Conservation (phyloP, 2,888 invertebrate species). For the Myopa tessellatipennis region DNA sequence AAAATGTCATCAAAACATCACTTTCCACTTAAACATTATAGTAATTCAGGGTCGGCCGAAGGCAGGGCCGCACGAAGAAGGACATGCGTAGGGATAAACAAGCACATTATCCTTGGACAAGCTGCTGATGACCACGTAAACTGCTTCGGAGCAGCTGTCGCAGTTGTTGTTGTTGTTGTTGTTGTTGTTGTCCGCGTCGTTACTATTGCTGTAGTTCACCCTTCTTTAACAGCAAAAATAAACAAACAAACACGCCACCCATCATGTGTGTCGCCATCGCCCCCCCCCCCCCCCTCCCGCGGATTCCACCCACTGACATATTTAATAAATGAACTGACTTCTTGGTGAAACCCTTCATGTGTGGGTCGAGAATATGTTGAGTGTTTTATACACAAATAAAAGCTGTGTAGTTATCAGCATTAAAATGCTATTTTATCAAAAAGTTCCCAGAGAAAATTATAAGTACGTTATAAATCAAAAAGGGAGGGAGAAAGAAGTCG, state of each 20-base stretch:
- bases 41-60: background rate
- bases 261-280: background rate
- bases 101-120: conserved; percentile 22
- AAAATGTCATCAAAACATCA: conserved; percentile 30
- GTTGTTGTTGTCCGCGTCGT: background rate
- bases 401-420: background rate
- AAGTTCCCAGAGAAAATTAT: too few relatives aligned
- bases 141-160: conserved; percentile 29
- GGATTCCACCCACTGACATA: too few relatives aligned
- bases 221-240: conserved; percentile 7
- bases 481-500: too few relatives aligned
- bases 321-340: conserved; percentile 44
- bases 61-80: background rate
- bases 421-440: conserved; percentile 5
- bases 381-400: background rate
- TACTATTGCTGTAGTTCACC: background rate
- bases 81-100: conserved; percentile 5
- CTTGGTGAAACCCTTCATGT: conserved; percentile 43
- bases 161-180: background rate
- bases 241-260: conserved; percentile 30
- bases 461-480: too few relatives aligned
- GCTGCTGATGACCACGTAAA: conserved; percentile 28
- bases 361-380: conserved; percentile 7
- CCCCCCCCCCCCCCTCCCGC: background rate
- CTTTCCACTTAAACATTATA: conserved; percentile 20